Percentiles rank a stretch among this genome's conserved stretches.
Evolutionary conservation across 1,140 invertebrate species (phyloP).

Genomic region (Lasioglossum baleicum): DNA sequence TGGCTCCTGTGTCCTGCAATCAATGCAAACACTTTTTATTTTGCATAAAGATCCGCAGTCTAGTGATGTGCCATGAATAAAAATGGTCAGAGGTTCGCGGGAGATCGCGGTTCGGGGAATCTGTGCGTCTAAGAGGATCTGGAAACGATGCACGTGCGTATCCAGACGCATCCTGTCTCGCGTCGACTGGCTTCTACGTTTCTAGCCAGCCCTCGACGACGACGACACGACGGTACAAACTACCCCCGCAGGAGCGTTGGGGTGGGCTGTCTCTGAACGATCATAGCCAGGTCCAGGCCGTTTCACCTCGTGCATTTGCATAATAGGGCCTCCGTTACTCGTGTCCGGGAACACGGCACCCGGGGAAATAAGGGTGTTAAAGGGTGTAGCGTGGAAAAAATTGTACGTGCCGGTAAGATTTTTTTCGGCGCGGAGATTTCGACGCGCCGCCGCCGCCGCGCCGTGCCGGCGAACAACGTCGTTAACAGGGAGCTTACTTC

Average conservation of each 20-base stretch:
- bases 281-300: conserved; percentile 65
- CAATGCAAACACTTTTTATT: too few relatives aligned
- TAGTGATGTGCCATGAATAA: not conserved
- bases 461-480: conserved; percentile 27
- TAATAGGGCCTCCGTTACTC: conserved; percentile 61
- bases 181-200: not conserved
- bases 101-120: not conserved
- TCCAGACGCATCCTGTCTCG: conserved; percentile 33
- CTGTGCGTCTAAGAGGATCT: not conserved
- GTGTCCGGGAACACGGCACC: conserved; percentile 61
- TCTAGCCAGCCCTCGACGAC: conserved; percentile 15
- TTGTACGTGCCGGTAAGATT: conserved; percentile 50
- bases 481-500: conserved; percentile 2
- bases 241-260: conserved; percentile 47
- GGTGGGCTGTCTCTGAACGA: conserved; percentile 60
- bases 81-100: not conserved
- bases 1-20: too few relatives aligned
- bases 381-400: conserved; percentile 53
- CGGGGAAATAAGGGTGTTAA: conserved; percentile 65
- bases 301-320: conserved; percentile 70
- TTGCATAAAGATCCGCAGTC: too few relatives aligned
- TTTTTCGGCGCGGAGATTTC: conserved; percentile 51
- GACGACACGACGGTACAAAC: conserved; percentile 41
- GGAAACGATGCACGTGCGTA: conserved; percentile 34
- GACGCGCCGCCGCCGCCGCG: conserved; percentile 11